Evolutionary conservation across 2,113 vertebrate genomes (phyloP).

Genomic region (Panthera leo): DNA sequence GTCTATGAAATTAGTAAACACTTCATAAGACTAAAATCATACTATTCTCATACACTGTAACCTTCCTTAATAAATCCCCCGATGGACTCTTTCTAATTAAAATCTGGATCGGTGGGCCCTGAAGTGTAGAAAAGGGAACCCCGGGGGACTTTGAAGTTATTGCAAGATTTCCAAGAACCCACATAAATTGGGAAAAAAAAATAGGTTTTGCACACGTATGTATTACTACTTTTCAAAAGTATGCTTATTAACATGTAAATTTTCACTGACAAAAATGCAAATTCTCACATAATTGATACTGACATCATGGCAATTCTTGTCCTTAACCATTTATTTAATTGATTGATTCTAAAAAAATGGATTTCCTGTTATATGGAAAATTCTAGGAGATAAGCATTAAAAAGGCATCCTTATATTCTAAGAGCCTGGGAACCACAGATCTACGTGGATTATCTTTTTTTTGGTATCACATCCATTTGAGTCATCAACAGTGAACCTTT

Average conservation of each 20-base stretch:
- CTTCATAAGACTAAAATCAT: constrained; percentile 38
- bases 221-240: neutral
- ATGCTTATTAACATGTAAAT: neutral
- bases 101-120: neutral
- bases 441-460: neutral
- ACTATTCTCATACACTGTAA: neutral
- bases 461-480: neutral
- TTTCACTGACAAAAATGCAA: neutral
- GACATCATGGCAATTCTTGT: neutral
- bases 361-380: neutral
- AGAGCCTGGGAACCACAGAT: neutral
- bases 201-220: neutral
- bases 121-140: neutral
- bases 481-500: constrained; percentile 46
- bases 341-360: constrained; percentile 1
- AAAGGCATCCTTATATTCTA: neutral
- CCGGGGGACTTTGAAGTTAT: neutral
- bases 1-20: constrained; percentile 27
- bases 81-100: neutral
- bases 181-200: neutral
- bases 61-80: neutral
- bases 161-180: neutral
- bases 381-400: neutral
- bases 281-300: neutral
- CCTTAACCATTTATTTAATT: neutral